Base-by-base conservation (phyloP, 1,140 invertebrate genomes). In the Drosophila trapezifrons region DNA sequence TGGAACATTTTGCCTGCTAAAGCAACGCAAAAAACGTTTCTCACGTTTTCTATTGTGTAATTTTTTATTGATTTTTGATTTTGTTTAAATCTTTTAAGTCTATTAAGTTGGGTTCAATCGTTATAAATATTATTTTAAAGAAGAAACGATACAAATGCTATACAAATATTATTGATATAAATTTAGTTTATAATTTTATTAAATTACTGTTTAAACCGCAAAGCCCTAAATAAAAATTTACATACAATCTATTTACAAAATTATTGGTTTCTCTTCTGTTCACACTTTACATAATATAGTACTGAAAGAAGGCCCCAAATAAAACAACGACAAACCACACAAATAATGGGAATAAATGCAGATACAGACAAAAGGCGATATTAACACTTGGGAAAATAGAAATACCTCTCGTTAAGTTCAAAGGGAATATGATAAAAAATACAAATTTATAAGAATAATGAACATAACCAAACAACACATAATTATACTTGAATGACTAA, bases 321-420 rank as follows among this genome's bases (percentile, higher is more conserved):
- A 66, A 45, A 70, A 81, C 70, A 84, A 89, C 58, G 75, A 80
- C 62, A 57, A 59, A 22, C 64, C 73, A 78, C 49, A 62, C 40
- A 62, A 79, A 69, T 47, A 66, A 40, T 55, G 47, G 63, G 45
- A 51, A 65, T 67, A 73, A 18, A 66, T 37, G n/a, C 15, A 76
- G 57, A 49, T 57, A 63, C 56, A 46, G 46, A 66, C 27, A 74
- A 78, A 74, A 42, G 69, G 76, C 78, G 77, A 90, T 82, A 89
- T 80, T 87, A 80, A 87, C 59, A 90, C 86, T 89, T 91, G 86
- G 79, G 84, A 91, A 92, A 90, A 92, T 92, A 92, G 76, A 92
- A 92, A 92, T 92, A 92, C 91, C 91, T 92, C 91, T 92, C 78
- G 84, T 92, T 92, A 90, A 92, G 91, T 92, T 92, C 91, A 92